phyloP scores from a whole-genome alignment of 2,113 vertebrate species.

The Spea bombifrons region DNA sequence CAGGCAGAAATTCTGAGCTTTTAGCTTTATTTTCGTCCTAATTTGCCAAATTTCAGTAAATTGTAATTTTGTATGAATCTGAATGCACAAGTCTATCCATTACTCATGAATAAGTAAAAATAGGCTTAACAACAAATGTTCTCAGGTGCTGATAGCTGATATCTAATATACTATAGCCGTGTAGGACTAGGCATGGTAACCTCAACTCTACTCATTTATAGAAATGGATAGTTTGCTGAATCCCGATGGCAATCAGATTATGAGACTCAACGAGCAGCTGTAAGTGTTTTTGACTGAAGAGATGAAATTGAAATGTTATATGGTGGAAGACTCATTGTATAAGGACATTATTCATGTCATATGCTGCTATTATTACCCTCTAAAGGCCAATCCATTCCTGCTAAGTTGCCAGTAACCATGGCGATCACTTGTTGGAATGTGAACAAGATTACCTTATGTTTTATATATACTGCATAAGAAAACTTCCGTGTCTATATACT shows the following conservation, averaged over 20 bases:
- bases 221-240: not conserved
- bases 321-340: not conserved
- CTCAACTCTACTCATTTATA: too few relatives aligned
- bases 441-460: constrained; percentile 7
- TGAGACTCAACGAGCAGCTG: not conserved
- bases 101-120: too few relatives aligned
- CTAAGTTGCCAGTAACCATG: not conserved
- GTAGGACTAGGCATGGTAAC: too few relatives aligned
- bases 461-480: not conserved
- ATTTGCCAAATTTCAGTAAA: too few relatives aligned
- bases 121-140: too few relatives aligned
- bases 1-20: too few relatives aligned
- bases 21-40: too few relatives aligned
- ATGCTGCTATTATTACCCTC: constrained; percentile 8
- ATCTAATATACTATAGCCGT: too few relatives aligned
- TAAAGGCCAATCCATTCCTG: not conserved
- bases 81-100: too few relatives aligned
- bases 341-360: not conserved
- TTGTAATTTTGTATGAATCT: too few relatives aligned
- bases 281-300: too few relatives aligned
- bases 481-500: constrained; percentile 5
- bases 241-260: not conserved
- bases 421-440: constrained; percentile 14
- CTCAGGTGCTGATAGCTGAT: too few relatives aligned
- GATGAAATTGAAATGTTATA: not conserved